These are phyloP conservation scores for Pristionchus fissidentatus DNA, from an alignment of 2,888 invertebrate genomes.

Conservation along the genomic window DNA sequence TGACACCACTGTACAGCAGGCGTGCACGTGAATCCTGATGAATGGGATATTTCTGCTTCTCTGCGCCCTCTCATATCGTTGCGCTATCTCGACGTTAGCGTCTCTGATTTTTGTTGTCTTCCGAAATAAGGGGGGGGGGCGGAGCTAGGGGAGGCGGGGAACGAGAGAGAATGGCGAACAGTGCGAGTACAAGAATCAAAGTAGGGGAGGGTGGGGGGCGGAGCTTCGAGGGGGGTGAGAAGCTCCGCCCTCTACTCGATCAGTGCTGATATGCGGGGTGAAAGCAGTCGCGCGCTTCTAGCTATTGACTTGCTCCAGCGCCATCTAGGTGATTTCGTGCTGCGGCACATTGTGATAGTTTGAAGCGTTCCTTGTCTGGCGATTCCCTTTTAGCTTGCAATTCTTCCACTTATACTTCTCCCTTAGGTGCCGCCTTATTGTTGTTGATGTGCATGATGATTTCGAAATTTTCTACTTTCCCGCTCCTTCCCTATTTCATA, in stretches of 20 bases:
- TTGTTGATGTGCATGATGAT: no score
- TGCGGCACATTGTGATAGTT: no score
- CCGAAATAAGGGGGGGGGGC: neutral
- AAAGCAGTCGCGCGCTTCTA: no score
- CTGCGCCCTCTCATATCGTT: neutral
- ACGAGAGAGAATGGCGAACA: slow-evolving; percentile 21
- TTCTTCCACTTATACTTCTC: no score
- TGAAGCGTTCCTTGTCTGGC: no score
- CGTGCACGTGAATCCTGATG: slow-evolving; percentile 2
- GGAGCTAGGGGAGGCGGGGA: neutral
- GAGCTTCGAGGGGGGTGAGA: neutral
- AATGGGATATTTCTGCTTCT: no score
- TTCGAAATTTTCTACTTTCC: no score
- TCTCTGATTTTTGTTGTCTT: neutral
- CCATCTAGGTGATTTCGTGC: no score
- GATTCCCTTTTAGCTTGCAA: no score
- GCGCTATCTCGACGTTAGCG: neutral
- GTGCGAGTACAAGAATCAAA: slow-evolving; percentile 26
- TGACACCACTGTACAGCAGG: neutral
- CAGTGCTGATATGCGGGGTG: neutral
- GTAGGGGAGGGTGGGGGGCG: neutral
- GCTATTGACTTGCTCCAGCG: no score
- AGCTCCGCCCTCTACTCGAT: neutral
- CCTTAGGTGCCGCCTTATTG: no score
- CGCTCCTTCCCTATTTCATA: neutral